Base-by-base conservation (phyloP, 2,113 vertebrate genomes). In the Etheostoma spectabile region DNA sequence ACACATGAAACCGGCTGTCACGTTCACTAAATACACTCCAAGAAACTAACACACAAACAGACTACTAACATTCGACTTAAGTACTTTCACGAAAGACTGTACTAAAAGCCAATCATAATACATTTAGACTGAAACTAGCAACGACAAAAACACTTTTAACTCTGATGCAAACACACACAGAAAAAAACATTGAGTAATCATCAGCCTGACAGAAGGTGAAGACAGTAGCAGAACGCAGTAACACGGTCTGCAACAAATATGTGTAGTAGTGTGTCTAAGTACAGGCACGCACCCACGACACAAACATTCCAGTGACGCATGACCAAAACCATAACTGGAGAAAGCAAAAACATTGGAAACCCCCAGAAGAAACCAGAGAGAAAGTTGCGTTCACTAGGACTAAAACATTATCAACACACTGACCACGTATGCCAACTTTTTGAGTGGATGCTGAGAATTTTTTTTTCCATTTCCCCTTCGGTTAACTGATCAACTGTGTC, bases 261-360 rank as follows among this genome's bases (percentile, higher is more conserved):
- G 79, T 56, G 49, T 52, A 35, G 80, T 42, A 72, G 35, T 22
- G 57, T 60, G 57, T 46, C n/a, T 56, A 78, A 90, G 70, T 60
- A 72, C 77, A 68, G 70, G 69, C 82, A 4, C 4, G 1, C 72
- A 62, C 27, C 71, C 75, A 83, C 22, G 16, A 60, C 19, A 75
- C 70, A 77, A 84, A 88, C 86, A 84, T 73, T 65, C 22, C 51
- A 71, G 59, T 87, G 82, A 90, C 46, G n/a, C 72, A 83, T 24
- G 68, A 55, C 15, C 30, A 51, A 38, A 65, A 70, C 67, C 30
- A 56, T 35, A 80, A 70, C 45, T 11, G 52, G 53, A 65, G 52
- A 65, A 15, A 22, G 80, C 0, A 5, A 33, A 55, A 55, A 77
- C 51, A 48, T 45, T 61, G 68, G 78, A 86, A 87, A 81, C 18